phyloP scores from a whole-genome alignment of 2,113 vertebrate species.

The Mormoops blainvillei region DNA sequence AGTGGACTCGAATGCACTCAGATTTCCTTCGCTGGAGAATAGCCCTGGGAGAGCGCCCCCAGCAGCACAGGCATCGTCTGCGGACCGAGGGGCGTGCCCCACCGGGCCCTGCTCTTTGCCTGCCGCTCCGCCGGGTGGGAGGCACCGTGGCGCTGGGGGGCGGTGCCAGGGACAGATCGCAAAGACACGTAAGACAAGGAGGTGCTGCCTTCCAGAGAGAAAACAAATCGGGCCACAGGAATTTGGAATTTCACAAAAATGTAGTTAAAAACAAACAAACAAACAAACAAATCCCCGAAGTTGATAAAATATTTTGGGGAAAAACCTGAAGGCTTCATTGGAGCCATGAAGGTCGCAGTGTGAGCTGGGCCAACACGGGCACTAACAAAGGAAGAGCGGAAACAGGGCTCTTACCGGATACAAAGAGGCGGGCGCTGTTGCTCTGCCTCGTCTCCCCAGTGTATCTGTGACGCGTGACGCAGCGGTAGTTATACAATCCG shows the following conservation, averaged over 20 bases:
- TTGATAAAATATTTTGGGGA: neutral
- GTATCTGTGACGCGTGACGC: conserved; percentile 96
- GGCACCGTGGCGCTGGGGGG: fast-evolving
- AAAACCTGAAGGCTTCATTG: neutral
- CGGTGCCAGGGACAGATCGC: fast-evolving
- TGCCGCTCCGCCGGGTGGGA: no score
- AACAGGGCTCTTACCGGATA: conserved; percentile 86
- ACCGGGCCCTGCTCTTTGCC: fast-evolving
- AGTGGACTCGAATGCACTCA: neutral
- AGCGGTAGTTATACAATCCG: conserved; percentile 98
- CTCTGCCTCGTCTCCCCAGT: conserved; percentile 98
- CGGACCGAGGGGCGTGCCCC: neutral
- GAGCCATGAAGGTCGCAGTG: fast-evolving
- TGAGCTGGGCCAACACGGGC: fast-evolving
- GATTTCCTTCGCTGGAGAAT: neutral
- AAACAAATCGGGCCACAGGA: neutral
- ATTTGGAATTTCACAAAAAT: neutral
- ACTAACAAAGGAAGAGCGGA: fast-evolving
- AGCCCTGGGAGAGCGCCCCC: neutral
- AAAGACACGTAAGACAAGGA: fast-evolving
- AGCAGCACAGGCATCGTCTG: neutral
- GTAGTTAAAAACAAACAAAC: no score
- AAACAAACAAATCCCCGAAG: no score
- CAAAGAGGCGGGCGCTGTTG: conserved; percentile 97
- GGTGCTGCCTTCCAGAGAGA: neutral